Base-by-base conservation (phyloP, 2,113 vertebrate genomes). In the Dasypus novemcinctus region DNA sequence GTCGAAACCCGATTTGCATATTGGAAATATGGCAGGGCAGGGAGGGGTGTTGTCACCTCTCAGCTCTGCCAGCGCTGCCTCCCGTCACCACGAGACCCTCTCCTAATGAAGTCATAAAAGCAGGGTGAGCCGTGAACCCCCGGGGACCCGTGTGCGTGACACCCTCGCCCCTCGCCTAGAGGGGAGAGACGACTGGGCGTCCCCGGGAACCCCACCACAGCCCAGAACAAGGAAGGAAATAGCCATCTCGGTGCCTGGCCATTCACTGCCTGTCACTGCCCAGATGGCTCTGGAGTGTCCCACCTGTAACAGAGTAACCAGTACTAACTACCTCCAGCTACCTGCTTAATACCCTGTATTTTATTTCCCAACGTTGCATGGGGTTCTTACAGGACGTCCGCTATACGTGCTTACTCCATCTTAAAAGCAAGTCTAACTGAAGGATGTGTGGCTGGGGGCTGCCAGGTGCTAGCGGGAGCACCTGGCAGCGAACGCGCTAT, bases 231-330 rank as follows among this genome's bases (percentile, higher is more conserved):
- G 1, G 29, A 20, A 5, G 1, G 41, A 7, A 7, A 29, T 27
- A 7, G 12, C 31, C 57, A 12, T 15, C 38, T 7, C 1, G 20
- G 4, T 1, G 8, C 1, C 38, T 15, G 4, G 5, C 7, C 5
- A 3, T 1, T 3, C 6, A 5, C 4, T 13, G 6, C 78, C 6
- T 5, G 54, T 21, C 5, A 0, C 7, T 1, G 1, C 23, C 61
- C 23, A 7, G 1, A 23, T 0, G 2, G 43, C 0, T 5, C 43
- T 14, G 17, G 10, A 8, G 18, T 9, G 38, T 18, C 23, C 33
- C 33, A 13, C 12, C 29, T 2, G 2, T 4, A 27, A 21, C 1
- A 1, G 20, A 17, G 27, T 1, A 29, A 11, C n/a, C 1, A 0
- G 12, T 1, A 15, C 72, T 25, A 10, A 33, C 63, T 10, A 7